phyloP scores from a whole-genome alignment of 2,797 vertebrate species.

The Odontamblyopus lacepedii region DNA sequence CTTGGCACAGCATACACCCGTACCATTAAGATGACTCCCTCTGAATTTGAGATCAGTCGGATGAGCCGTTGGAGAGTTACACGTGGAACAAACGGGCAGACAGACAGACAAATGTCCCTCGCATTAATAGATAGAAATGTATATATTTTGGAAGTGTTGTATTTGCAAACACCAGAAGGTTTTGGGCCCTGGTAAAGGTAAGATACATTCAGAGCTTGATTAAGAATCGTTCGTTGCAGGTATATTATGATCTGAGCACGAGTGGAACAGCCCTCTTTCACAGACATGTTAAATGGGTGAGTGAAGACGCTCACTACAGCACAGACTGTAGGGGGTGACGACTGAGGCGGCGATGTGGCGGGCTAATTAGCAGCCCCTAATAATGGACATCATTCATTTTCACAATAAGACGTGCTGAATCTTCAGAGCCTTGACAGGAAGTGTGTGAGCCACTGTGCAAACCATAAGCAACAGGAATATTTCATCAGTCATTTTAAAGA shows the following conservation, averaged over 20 bases:
- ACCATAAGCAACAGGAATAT: neutral
- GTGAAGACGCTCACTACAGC: slow-evolving; percentile 10
- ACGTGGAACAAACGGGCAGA: no score
- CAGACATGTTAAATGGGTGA: slow-evolving; percentile 14
- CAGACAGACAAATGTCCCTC: no score
- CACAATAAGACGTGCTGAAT: neutral
- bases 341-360: neutral
- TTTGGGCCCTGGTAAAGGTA: no score
- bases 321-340: neutral
- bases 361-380: slow-evolving; percentile 12
- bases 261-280: slow-evolving; percentile 6
- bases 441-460: neutral
- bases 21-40: no score
- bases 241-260: neutral
- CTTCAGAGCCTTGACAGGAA: neutral
- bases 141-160: no score
- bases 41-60: no score
- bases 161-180: no score
- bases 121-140: no score
- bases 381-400: slow-evolving; percentile 9
- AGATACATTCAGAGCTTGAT: no score
- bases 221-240: no score
- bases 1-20: no score
- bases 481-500: neutral
- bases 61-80: no score